Evolutionary conservation across 2,797 vertebrate genomes (phyloP).

Genomic region (Delichon dasypus): DNA sequence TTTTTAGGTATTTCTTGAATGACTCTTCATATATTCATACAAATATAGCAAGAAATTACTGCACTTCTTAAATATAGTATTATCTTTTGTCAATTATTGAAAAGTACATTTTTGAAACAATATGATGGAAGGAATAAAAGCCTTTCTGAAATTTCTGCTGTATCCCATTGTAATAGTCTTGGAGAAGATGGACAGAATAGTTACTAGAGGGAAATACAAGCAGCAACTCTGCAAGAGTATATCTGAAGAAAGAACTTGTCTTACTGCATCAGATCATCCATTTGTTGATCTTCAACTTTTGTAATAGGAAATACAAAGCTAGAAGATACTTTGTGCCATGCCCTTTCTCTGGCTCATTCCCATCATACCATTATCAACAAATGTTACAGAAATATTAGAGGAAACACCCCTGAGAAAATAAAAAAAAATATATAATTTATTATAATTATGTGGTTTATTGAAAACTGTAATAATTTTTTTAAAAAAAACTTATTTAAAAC

Average conservation of each 20-base stretch:
- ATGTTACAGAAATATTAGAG: not conserved
- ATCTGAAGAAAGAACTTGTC: not conserved
- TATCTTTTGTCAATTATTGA: not conserved
- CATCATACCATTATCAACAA: not conserved
- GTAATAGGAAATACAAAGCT: not conserved
- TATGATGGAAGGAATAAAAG: not conserved
- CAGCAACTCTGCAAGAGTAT: not conserved
- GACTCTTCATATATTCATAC: not conserved
- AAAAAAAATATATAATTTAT: not conserved
- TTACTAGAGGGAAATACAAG: not conserved
- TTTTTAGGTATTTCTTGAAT: not conserved
- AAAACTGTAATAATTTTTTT: not conserved
- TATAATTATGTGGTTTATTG: not conserved
- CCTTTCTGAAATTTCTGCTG: not conserved
- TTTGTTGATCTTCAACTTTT: not conserved
- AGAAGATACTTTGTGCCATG: not conserved
- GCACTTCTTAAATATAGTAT: not conserved
- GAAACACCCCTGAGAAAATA: not conserved
- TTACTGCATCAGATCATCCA: not conserved
- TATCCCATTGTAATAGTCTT: not conserved
- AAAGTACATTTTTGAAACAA: not conserved
- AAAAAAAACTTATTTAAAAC: not conserved
- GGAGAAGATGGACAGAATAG: not conserved
- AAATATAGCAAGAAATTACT: not conserved
- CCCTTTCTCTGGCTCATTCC: not conserved